These are phyloP conservation scores for Stramonita haemastoma DNA, from an alignment of 2,888 invertebrate species.

Conservation along the genomic window DNA sequence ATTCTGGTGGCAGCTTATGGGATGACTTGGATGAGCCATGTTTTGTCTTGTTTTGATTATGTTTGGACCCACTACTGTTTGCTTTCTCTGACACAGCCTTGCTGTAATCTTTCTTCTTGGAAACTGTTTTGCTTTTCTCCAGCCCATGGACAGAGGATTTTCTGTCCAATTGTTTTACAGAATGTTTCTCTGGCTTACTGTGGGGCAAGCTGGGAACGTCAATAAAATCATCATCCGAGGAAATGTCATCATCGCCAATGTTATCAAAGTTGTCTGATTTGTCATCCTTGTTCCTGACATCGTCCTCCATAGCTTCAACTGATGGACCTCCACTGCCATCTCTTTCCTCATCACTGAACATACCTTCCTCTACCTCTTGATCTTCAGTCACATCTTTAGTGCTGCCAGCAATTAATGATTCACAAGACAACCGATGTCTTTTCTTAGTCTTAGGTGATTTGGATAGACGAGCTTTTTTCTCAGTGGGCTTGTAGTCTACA, in stretches of 20 bases:
- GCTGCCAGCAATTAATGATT: neutral
- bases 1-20: neutral
- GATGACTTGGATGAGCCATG: constrained; percentile 11
- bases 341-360: constrained; percentile 57
- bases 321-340: constrained; percentile 37
- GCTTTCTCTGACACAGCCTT: neutral
- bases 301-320: constrained; percentile 25
- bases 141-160: neutral
- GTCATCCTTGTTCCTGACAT: constrained; percentile 43
- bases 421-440: constrained; percentile 33
- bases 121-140: neutral
- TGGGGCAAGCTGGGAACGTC: constrained; percentile 38
- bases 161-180: neutral
- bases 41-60: neutral
- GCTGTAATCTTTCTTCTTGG: neutral
- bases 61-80: neutral
- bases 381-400: constrained; percentile 18
- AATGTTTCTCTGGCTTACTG: neutral
- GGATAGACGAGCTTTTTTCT: constrained; percentile 37
- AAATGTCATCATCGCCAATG: constrained; percentile 18
- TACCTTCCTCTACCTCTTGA: constrained; percentile 46
- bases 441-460: neutral
- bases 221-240: constrained; percentile 37
- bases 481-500: constrained; percentile 36
- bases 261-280: constrained; percentile 43